Base-by-base conservation (phyloP, 2,113 vertebrate species). In the Platycercus adscitus region DNA sequence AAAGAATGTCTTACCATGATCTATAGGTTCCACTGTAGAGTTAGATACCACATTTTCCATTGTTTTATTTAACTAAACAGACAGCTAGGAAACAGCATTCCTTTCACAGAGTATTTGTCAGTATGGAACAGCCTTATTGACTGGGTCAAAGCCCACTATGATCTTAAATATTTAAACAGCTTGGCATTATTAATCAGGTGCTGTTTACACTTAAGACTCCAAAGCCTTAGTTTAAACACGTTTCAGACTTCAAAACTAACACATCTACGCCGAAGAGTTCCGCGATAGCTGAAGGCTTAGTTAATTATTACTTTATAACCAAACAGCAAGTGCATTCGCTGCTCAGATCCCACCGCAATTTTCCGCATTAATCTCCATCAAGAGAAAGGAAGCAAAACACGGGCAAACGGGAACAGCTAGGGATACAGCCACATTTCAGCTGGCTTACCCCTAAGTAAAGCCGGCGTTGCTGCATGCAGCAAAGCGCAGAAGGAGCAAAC, bases 91-190 rank as follows among this genome's bases (percentile, higher is more conserved):
- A 83, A 46, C 0, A 71, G 31, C 4, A 60, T n/a, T 87, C 63
- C 68, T 66, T 95, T 94, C 65, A 64, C 24, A 64, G 73, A 50
- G 5, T 31, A 70, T 39, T 56, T 72, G 76, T 41, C 85, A 89
- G 21, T 20, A 65, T 13, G 28, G 55, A 92, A 79, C 18, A 90
- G 61, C 43, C 85, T 47, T 82, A 85, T 50, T 86, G 81, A 84
- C 35, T 17, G 5, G 20, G 69, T 52, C 72, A 79, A 95, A 50
- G 44, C 46, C 72, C 44, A 55, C 39, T 41, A 39, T 11, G 56
- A 47, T 84, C 72, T 77, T 81, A 86, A 58, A 87, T 91, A 86
- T 80, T 90, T 92, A 95, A 90, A 87, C 71, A 86, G 58, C 85
- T 39, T 17, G 31, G 85, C 85, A 35, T 66, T 65, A 75, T 81